A percentile compares a stretch with the other conserved stretches of the same genome.
These are phyloP conservation scores for Kryphioiulus occultus DNA, from an alignment of 2,888 invertebrate species.

Conservation along the genomic window DNA sequence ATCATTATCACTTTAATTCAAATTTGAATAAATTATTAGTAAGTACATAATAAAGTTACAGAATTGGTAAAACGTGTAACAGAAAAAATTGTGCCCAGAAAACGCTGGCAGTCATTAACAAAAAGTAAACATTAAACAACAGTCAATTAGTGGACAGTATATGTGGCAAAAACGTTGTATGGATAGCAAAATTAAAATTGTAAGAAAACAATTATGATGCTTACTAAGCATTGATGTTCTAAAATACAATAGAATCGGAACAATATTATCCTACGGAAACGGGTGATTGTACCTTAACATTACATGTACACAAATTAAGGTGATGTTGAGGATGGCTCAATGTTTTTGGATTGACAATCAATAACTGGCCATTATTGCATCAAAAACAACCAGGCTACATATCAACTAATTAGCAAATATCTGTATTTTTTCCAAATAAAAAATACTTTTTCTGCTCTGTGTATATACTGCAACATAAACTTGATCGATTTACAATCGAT, in stretches of 20 bases:
- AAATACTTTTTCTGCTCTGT: neutral
- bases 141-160: neutral
- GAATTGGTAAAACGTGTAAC: neutral
- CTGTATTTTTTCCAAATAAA: neutral
- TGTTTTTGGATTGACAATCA: neutral
- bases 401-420: neutral
- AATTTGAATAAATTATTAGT: slow-evolving; percentile 15
- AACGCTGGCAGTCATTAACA: neutral
- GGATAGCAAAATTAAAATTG: neutral
- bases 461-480: neutral
- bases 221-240: too few species aligned
- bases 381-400: neutral
- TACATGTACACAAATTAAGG: neutral
- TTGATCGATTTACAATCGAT: neutral
- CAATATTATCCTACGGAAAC: neutral
- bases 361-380: neutral
- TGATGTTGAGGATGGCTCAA: neutral
- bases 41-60: neutral
- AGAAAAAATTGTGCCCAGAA: slow-evolving; percentile 19
- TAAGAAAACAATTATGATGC: too few species aligned
- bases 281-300: neutral
- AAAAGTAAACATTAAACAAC: neutral
- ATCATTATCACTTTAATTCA: neutral
- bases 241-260: neutral
- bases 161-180: neutral